phyloP scores from a whole-genome alignment of 2,113 vertebrate genomes.

The Pygoscelis adeliae region DNA sequence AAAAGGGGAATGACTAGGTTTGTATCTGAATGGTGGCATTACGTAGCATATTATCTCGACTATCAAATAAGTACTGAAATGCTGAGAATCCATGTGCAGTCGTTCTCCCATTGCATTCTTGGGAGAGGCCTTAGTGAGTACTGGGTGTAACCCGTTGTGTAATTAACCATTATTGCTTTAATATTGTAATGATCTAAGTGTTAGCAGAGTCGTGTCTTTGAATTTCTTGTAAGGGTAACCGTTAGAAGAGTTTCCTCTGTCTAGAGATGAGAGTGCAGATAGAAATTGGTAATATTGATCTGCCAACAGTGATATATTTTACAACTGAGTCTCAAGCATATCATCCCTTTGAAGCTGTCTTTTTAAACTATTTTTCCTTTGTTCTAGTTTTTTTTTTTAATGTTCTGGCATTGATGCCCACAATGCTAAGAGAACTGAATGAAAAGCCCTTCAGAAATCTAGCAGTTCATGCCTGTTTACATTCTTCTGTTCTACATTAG shows the following conservation, averaged over 20 bases:
- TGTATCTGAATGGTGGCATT: not conserved
- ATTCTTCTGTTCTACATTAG: not conserved
- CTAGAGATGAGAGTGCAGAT: not conserved
- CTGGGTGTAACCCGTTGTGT: accelerated
- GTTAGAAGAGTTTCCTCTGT: not conserved
- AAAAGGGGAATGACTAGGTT: not conserved
- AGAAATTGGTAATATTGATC: conserved; percentile 14
- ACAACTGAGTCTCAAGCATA: not conserved
- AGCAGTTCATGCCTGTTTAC: not conserved
- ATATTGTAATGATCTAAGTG: not conserved
- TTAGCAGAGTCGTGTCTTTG: not conserved
- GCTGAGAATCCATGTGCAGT: not conserved
- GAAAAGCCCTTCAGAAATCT: not conserved
- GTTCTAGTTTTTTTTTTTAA: not conserved
- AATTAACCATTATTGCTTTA: not conserved
- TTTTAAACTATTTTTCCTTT: not conserved
- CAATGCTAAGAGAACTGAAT: not conserved
- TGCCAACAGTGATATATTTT: not conserved
- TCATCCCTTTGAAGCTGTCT: not conserved
- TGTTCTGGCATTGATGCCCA: not conserved
- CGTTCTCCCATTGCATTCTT: not conserved
- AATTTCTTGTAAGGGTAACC: not conserved
- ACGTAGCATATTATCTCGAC: accelerated
- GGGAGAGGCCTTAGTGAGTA: not conserved
- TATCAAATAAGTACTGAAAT: not conserved